Percentiles rank a stretch among this genome's conserved stretches.
These are phyloP conservation scores for Pheosia tremula DNA, from an alignment of 2,888 invertebrate species.

Conservation along the genomic window DNA sequence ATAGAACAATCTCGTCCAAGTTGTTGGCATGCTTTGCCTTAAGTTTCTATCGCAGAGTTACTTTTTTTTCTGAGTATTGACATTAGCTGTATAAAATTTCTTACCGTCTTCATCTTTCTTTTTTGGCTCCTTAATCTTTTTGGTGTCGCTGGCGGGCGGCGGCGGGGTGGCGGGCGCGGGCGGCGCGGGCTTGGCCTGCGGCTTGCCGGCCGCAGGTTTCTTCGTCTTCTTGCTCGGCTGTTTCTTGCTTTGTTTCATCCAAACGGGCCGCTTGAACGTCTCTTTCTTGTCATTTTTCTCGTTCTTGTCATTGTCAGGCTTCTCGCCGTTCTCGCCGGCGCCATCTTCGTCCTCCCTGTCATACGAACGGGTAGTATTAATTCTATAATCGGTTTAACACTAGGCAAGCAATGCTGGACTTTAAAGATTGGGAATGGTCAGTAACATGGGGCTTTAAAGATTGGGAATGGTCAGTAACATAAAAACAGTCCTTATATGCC, in stretches of 20 bases:
- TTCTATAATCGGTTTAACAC: too few relatives aligned
- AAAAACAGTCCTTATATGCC: too few relatives aligned
- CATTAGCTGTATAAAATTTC: background rate
- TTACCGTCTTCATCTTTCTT: constrained; percentile 63
- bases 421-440: too few relatives aligned
- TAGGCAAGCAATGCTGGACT: too few relatives aligned
- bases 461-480: too few relatives aligned
- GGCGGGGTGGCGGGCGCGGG: constrained; percentile 46
- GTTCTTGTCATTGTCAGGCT: constrained; percentile 62
- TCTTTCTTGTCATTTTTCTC: constrained; percentile 79
- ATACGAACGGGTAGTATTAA: background rate
- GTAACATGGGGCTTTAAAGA: too few relatives aligned
- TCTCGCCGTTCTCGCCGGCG: constrained; percentile 78
- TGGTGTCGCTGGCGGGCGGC: constrained; percentile 49
- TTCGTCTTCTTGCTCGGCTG: constrained; percentile 57
- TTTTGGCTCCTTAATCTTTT: constrained; percentile 73
- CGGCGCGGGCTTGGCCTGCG: constrained; percentile 45
- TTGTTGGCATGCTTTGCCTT: too few relatives aligned
- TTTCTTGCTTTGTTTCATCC: constrained; percentile 64
- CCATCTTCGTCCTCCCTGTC: constrained; percentile 84
- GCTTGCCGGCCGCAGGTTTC: constrained; percentile 55
- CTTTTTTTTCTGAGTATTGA: too few relatives aligned
- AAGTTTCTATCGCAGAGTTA: too few relatives aligned
- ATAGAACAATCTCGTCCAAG: too few relatives aligned
- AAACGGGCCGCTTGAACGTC: constrained; percentile 86